These are phyloP conservation scores for Mirounga angustirostris DNA, from an alignment of 2,113 vertebrate species.

Conservation along the genomic window DNA sequence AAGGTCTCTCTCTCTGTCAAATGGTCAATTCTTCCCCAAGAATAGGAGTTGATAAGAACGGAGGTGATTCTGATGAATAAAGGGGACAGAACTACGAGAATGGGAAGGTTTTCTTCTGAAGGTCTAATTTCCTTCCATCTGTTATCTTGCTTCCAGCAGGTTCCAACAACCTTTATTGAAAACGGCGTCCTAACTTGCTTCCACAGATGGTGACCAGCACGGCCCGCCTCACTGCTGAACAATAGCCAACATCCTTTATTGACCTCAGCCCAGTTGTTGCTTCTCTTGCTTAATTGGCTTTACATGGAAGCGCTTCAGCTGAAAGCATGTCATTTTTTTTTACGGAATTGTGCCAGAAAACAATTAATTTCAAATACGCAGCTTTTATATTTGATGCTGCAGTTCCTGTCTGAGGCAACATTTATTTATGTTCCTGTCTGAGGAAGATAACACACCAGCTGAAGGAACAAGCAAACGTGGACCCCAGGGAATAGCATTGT, in stretches of 20 bases:
- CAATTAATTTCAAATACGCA: slow-evolving; percentile 68
- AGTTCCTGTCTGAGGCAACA: slow-evolving; percentile 78
- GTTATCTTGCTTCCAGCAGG: background rate
- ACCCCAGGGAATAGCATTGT: slow-evolving; percentile 48
- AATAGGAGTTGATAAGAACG: background rate
- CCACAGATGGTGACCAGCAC: slow-evolving; percentile 35
- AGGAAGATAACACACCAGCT: slow-evolving; percentile 75
- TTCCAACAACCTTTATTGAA: background rate
- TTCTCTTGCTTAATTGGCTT: slow-evolving; percentile 59
- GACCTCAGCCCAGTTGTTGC: slow-evolving; percentile 40
- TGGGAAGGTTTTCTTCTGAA: background rate
- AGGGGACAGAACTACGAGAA: background rate
- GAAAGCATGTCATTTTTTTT: slow-evolving; percentile 60
- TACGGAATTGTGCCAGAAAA: slow-evolving; percentile 67
- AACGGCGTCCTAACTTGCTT: background rate
- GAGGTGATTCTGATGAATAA: background rate
- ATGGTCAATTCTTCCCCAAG: background rate
- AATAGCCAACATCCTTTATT: background rate
- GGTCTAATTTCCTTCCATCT: background rate
- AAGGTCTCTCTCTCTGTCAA: background rate
- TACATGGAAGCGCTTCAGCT: slow-evolving; percentile 29
- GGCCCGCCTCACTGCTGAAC: background rate
- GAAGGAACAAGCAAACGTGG: slow-evolving; percentile 65
- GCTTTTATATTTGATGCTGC: slow-evolving; percentile 72
- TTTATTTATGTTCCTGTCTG: slow-evolving; percentile 80